Evolutionary conservation across 23 tunicate species (phyloP).

Genomic region (Ascidia mentula): DNA sequence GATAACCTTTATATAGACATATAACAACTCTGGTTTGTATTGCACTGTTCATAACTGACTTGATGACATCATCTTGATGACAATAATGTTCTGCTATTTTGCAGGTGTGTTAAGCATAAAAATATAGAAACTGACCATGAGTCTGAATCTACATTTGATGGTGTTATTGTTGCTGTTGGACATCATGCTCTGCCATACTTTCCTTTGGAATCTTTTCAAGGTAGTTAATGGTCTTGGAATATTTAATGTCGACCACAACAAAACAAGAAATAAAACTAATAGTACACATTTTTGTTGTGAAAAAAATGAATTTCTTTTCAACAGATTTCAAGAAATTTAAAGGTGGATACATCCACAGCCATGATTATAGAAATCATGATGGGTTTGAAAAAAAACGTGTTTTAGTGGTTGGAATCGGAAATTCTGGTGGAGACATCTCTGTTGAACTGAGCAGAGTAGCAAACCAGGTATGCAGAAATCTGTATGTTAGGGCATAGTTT

Average conservation of each 20-base stretch:
- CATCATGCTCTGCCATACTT: slow-evolving; percentile 39
- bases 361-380: slow-evolving; percentile 42
- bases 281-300: not conserved
- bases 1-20: too few relatives aligned
- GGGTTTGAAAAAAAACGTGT: slow-evolving; percentile 41
- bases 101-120: not conserved
- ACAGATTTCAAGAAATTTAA: not conserved
- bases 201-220: slow-evolving; percentile 26
- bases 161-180: slow-evolving; percentile 38
- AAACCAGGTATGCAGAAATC: slow-evolving; percentile 19
- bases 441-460: slow-evolving; percentile 67
- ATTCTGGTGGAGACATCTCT: slow-evolving; percentile 77
- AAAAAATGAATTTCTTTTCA: not conserved
- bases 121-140: not conserved
- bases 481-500: too few relatives aligned
- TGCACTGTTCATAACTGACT: too few relatives aligned
- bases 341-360: not conserved
- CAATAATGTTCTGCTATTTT: not conserved
- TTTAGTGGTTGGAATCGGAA: slow-evolving; percentile 67
- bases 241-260: not conserved
- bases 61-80: too few relatives aligned
- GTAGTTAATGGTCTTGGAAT: not conserved
- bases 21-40: too few relatives aligned
- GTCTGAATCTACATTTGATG: slow-evolving; percentile 11
- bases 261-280: not conserved